Percentiles rank a stretch among this genome's conserved stretches.
phyloP scores from a whole-genome alignment of 2,113 vertebrate genomes.

The Camelus dromedarius region DNA sequence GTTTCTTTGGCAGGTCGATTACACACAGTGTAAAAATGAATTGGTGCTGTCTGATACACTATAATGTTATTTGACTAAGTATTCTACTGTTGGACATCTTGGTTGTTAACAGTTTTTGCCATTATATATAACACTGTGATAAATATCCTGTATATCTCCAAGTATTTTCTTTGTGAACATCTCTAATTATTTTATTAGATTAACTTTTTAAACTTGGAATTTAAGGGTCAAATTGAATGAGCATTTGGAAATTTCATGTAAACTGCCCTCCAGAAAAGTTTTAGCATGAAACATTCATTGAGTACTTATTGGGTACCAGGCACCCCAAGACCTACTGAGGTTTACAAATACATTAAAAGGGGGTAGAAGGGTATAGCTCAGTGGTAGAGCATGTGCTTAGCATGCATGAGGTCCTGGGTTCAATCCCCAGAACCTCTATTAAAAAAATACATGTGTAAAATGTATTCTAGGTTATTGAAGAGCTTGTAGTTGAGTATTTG shows the following conservation, averaged over 20 bases:
- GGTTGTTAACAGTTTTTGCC: neutral
- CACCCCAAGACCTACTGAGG: neutral
- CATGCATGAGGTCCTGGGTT: no score
- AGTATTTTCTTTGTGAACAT: slow-evolving; percentile 13
- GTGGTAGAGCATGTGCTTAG: no score
- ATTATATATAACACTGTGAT: neutral
- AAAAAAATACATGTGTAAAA: neutral
- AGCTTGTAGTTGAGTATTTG: neutral
- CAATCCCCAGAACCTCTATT: no score
- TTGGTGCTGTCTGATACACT: no score
- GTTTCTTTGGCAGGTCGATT: no score
- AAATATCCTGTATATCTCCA: neutral
- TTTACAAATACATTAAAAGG: neutral
- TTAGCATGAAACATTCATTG: neutral
- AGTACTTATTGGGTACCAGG: neutral
- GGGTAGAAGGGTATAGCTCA: no score
- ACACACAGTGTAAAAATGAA: no score
- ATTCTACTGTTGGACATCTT: neutral
- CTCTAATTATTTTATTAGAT: neutral
- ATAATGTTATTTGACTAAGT: neutral
- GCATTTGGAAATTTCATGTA: slow-evolving; percentile 7
- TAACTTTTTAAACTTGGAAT: slow-evolving; percentile 40
- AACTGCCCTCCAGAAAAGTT: neutral
- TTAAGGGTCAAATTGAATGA: neutral
- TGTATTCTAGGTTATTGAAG: neutral